A percentile compares a stretch with the other conserved stretches of the same genome.
Evolutionary conservation across 2,113 vertebrate species (phyloP).

Genomic region (Agapornis roseicollis): DNA sequence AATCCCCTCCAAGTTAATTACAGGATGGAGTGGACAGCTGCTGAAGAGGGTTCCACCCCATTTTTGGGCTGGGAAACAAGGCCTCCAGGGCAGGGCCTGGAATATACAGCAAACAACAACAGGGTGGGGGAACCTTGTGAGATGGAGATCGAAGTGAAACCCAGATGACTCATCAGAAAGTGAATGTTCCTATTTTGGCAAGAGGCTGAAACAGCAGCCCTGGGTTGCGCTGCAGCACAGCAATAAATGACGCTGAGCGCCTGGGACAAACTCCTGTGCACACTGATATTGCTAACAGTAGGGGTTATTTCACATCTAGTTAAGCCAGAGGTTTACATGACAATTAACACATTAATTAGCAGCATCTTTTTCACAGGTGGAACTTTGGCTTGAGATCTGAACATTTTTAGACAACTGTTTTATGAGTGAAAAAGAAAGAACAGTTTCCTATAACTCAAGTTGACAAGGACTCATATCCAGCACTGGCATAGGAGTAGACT

Average conservation of each 20-base stretch:
- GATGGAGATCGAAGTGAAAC: not conserved
- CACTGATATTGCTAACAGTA: not conserved
- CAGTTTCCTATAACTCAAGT: not conserved
- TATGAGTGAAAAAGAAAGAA: not conserved
- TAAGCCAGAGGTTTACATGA: conserved; percentile 13
- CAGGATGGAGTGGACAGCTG: not conserved
- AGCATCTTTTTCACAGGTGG: not conserved
- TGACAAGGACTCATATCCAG: not conserved
- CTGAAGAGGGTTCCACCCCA: not conserved
- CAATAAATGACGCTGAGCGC: not conserved
- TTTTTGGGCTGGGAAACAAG: not conserved
- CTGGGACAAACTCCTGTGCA: not conserved
- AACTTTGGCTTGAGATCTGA: not conserved
- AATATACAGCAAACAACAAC: not conserved
- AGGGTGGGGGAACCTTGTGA: not conserved
- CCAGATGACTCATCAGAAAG: conserved; percentile 61
- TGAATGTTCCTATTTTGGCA: conserved; percentile 31
- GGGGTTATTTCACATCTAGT: conserved; percentile 11
- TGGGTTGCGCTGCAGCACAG: not conserved
- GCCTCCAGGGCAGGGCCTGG: not conserved
- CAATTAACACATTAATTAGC: conserved; percentile 39
- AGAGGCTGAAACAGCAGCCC: conserved; percentile 29
- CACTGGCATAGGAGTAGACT: not conserved
- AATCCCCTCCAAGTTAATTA: not conserved
- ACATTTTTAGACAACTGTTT: not conserved